These are phyloP conservation scores for Thamnophis sirtalis DNA, from an alignment of 2,113 vertebrate genomes.

Conservation along the genomic window DNA sequence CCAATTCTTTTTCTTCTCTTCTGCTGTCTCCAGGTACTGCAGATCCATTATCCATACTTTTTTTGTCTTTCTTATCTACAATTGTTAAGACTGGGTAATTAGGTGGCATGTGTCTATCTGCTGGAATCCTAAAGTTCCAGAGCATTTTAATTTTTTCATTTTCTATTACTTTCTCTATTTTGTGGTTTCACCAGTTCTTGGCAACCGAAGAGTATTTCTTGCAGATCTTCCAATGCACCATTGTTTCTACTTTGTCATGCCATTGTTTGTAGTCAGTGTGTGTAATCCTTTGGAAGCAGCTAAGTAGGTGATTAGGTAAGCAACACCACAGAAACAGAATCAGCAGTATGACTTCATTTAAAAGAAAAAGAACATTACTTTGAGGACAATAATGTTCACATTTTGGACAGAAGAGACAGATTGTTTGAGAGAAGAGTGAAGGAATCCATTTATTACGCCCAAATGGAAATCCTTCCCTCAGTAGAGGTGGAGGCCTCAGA, in stretches of 20 bases:
- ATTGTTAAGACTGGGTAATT: neutral
- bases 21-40: neutral
- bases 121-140: neutral
- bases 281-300: neutral
- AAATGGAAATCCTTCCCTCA: neutral
- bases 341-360: neutral
- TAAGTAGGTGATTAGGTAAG: neutral
- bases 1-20: neutral
- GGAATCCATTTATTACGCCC: neutral
- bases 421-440: neutral
- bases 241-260: neutral
- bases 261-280: neutral
- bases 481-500: neutral
- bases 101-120: neutral
- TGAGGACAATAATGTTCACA: neutral
- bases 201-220: neutral
- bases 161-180: neutral
- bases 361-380: neutral
- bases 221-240: neutral
- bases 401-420: neutral
- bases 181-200: neutral
- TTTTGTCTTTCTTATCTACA: neutral
- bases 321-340: neutral
- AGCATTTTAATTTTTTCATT: neutral
- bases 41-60: neutral